A percentile compares a stretch with the other conserved stretches of the same genome.
Evolutionary conservation across 92 coral and sea anemone species (phyloP).

Genomic region (Micromussa lordhowensis): DNA sequence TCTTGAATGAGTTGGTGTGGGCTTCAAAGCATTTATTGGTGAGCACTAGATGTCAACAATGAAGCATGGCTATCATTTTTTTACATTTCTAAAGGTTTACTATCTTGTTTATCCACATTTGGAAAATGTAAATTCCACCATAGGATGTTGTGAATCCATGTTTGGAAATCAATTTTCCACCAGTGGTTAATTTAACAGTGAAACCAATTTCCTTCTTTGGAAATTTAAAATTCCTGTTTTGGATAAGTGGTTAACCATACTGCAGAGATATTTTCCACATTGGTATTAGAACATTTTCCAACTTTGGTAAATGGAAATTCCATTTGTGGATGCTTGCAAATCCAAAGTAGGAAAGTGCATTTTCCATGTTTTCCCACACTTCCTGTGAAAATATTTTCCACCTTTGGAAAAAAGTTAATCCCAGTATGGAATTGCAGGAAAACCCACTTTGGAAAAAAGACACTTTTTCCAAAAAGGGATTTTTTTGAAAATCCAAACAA

Average conservation of each 20-base stretch:
- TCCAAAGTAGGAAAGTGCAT: conserved; percentile 25
- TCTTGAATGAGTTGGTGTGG: conserved; percentile 29
- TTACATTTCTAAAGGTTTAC: conserved; percentile 2
- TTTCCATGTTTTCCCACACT: conserved; percentile 20
- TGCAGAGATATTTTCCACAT: background rate
- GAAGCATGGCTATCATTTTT: conserved; percentile 28
- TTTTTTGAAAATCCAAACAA: conserved; percentile 16
- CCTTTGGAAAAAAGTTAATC: conserved; percentile 30
- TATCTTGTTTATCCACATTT: conserved; percentile 29
- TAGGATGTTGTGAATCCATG: conserved; percentile 23
- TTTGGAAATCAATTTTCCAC: conserved; percentile 32
- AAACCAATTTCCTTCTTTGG: conserved; percentile 23
- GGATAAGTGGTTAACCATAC: conserved; percentile 31
- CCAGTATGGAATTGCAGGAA: conserved; percentile 22
- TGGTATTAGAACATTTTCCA: background rate
- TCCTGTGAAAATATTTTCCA: conserved; percentile 23
- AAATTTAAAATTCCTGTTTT: conserved; percentile 17
- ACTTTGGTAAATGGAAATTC: conserved; percentile 13
- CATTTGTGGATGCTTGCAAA: conserved; percentile 21
- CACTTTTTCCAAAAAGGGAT: conserved; percentile 22
- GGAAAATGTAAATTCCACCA: conserved; percentile 18
- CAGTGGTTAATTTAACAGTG: too few relatives aligned
- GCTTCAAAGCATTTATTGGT: conserved; percentile 15
- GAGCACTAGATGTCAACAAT: conserved; percentile 10
- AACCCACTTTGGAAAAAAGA: conserved; percentile 39